Evolutionary conservation across 2,113 vertebrate species (phyloP).

Genomic region (Rhodinocichla rosea): DNA sequence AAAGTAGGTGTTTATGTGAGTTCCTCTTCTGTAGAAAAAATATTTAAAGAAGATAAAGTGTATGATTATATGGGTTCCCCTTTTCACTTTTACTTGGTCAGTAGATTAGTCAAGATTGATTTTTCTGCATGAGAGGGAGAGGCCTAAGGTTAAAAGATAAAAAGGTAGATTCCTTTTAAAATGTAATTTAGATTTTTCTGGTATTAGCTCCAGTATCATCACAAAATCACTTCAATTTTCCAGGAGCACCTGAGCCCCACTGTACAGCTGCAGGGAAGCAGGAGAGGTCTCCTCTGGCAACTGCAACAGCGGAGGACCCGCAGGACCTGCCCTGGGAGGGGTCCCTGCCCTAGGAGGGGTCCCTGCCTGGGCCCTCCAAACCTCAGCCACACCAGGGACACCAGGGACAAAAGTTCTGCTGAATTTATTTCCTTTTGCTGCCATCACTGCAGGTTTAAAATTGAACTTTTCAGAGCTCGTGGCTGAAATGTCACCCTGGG

Average conservation of each 20-base stretch:
- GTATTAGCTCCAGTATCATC: slow-evolving; percentile 58
- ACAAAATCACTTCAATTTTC: slow-evolving; percentile 54
- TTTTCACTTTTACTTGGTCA: slow-evolving; percentile 65
- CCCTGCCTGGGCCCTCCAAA: not conserved
- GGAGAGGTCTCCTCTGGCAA: not conserved
- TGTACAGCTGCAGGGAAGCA: not conserved
- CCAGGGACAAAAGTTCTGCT: not conserved
- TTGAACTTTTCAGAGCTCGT: not conserved
- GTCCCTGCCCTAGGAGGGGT: not conserved
- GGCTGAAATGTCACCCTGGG: accelerated
- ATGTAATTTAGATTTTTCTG: slow-evolving; percentile 70
- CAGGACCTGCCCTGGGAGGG: not conserved
- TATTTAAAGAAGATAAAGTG: slow-evolving; percentile 59
- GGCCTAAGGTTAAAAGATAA: slow-evolving; percentile 77
- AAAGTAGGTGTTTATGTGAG: slow-evolving; percentile 42
- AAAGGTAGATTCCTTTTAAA: slow-evolving; percentile 71
- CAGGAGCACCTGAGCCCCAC: slow-evolving; percentile 48
- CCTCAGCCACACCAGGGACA: not conserved
- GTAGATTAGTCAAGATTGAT: slow-evolving; percentile 75
- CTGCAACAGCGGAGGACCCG: not conserved
- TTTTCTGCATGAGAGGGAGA: slow-evolving; percentile 72
- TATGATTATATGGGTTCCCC: slow-evolving; percentile 37
- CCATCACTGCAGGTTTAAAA: not conserved
- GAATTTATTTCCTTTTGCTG: not conserved
- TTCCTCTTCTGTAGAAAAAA: not conserved